Base-by-base conservation (phyloP, 2,888 invertebrate species). In the Carabus problematicus region DNA sequence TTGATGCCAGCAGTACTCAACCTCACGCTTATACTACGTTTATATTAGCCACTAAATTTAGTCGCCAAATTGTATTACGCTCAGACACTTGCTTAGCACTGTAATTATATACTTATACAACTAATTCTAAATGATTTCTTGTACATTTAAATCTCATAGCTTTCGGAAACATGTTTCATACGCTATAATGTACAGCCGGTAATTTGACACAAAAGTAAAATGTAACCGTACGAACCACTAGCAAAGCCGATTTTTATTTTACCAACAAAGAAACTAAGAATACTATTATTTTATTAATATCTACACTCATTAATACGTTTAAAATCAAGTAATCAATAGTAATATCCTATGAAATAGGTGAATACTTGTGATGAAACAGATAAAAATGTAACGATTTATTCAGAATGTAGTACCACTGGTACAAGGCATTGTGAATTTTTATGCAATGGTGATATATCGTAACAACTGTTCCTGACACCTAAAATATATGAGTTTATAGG, bases 1-100 rank as follows among this genome's bases (percentile, higher is more conserved):
- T 45, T 49, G 43, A 60, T 12, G 43, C 43, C 67, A 67, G 67
- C 29, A 52, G 42, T 18, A 42, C 54, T 67, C 52, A 67, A 66
- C 18, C 56, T 3, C 29, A 29, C 29, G 29, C 3, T 29, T 3
- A 3, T 29, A 29, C 29, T 29, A 29, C 29, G 29, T 29, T 29
- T 29, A 29, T 6, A 29, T 29, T 2, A 2, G 29, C 29, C 29
- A 29, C 29, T n/a, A n/a, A 29, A 29, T 29, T 29, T 29, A 6
- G 2, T 29, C 6, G 6, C 6, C 29, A 29, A 29, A 29, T 29
- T 29, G 6, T 6, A 29, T 29, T 29, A 3, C 29, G 29, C 29
- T 29, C 2, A 29, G 6, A 29, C 6, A 29, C 6, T 3, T 29
- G 29, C 29, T 29, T 29, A 29, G 6, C 29, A 29, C 29, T 3